Conservation (phyloP, 2,888 invertebrate species). For the Notocelia uddmanniana region DNA sequence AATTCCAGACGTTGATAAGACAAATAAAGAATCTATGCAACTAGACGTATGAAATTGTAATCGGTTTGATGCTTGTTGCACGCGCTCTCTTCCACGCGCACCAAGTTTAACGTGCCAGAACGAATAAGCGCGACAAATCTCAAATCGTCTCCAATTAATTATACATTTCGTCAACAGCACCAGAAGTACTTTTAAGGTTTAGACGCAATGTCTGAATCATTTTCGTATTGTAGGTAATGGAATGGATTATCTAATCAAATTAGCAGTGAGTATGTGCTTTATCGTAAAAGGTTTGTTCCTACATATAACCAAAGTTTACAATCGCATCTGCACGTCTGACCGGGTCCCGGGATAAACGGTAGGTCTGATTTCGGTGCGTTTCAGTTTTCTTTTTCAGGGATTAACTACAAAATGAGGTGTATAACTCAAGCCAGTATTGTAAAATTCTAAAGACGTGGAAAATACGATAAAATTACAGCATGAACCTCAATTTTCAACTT, state of each 20-base stretch:
- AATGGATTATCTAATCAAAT: no score
- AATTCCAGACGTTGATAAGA: constrained; percentile 23
- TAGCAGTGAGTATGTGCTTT: no score
- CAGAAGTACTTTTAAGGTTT: no score
- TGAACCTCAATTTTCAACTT: no score
- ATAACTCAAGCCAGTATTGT: no score
- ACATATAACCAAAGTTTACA: background rate
- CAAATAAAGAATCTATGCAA: background rate
- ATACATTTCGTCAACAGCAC: background rate
- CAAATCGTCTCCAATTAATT: background rate
- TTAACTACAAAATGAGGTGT: background rate
- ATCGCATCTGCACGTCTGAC: background rate
- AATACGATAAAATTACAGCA: no score
- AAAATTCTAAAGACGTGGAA: no score
- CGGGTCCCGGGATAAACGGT: background rate
- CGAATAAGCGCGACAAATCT: background rate
- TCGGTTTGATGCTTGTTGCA: background rate
- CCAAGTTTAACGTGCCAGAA: background rate
- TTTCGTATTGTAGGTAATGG: no score
- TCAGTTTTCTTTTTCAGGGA: background rate
- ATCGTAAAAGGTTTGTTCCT: no score
- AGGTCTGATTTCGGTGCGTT: background rate
- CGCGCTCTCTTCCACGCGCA: background rate
- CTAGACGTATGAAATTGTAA: background rate
- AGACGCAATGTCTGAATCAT: no score